Evolutionary conservation across 2,797 vertebrate species (phyloP).

Genomic region (Podargus strigoides): DNA sequence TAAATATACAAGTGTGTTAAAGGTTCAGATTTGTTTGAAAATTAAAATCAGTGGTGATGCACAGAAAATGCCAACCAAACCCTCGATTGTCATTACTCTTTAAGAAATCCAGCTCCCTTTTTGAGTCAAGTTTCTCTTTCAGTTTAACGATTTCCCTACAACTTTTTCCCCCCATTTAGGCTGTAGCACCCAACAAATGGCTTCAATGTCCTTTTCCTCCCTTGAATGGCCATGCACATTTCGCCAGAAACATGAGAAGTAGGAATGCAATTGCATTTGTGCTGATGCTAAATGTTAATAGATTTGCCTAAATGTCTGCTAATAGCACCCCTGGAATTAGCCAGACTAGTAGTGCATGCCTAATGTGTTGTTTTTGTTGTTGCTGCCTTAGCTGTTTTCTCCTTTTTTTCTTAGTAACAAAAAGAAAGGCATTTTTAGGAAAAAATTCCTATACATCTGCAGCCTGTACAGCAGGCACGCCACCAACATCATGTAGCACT

Average conservation of each 20-base stretch:
- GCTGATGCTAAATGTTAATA: constrained; percentile 75
- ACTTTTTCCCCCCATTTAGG: neutral
- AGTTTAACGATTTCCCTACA: neutral
- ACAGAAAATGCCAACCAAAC: neutral
- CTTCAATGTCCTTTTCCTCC: neutral
- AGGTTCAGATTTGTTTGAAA: constrained; percentile 23
- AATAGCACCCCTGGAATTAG: constrained; percentile 75
- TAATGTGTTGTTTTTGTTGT: constrained; percentile 70
- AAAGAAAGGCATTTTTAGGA: neutral
- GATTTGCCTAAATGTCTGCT: constrained; percentile 73
- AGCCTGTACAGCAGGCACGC: constrained; percentile 30
- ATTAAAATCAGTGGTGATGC: neutral
- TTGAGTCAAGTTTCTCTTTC: neutral
- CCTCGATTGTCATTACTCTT: neutral
- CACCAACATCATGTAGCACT: constrained; percentile 6
- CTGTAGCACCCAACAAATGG: constrained; percentile 7
- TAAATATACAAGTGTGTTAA: neutral
- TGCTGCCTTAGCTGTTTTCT: constrained; percentile 63
- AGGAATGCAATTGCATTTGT: constrained; percentile 59
- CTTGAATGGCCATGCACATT: constrained; percentile 50
- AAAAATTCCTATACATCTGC: neutral
- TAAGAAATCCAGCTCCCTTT: neutral
- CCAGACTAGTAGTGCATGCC: constrained; percentile 72
- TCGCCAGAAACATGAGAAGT: constrained; percentile 62
- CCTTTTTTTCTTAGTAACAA: neutral